These are phyloP conservation scores for Danaus melanippus DNA, from an alignment of 1,140 invertebrate species.

Conservation along the genomic window DNA sequence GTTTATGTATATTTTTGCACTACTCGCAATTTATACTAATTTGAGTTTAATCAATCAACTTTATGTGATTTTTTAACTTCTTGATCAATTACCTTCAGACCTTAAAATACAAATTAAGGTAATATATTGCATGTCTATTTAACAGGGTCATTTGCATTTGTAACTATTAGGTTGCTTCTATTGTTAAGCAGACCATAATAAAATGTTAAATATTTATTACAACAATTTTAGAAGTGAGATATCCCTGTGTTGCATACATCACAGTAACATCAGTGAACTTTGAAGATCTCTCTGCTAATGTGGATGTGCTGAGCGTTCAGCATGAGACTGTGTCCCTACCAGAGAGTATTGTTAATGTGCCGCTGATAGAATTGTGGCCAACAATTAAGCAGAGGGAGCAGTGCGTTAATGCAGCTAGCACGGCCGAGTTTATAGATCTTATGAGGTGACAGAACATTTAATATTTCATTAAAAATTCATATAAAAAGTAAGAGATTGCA, in stretches of 20 bases:
- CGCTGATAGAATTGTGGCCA: conserved; percentile 56
- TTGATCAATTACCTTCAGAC: too few relatives aligned
- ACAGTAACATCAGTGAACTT: conserved; percentile 57
- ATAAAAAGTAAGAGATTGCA: too few relatives aligned
- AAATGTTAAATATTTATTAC: background rate
- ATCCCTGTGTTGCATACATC: conserved; percentile 54
- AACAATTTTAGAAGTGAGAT: conserved; percentile 47
- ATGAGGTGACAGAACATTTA: conserved; percentile 32
- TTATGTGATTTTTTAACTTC: too few relatives aligned
- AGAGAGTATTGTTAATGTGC: conserved; percentile 48
- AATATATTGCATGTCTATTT: too few relatives aligned
- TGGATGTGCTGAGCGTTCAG: conserved; percentile 57
- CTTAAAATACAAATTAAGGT: too few relatives aligned
- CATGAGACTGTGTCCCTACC: conserved; percentile 54
- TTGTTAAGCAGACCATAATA: background rate
- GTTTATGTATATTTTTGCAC: conserved; percentile 12
- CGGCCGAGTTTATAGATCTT: conserved; percentile 61
- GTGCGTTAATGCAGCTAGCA: conserved; percentile 51
- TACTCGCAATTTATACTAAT: background rate
- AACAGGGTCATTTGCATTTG: too few relatives aligned
- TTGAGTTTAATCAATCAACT: too few relatives aligned
- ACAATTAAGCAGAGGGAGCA: conserved; percentile 49
- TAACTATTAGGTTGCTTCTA: too few relatives aligned
- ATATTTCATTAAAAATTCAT: too few relatives aligned
- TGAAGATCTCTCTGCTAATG: conserved; percentile 47